These are phyloP conservation scores for Eumaeus atala DNA, from an alignment of 1,140 invertebrate species.

Conservation along the genomic window DNA sequence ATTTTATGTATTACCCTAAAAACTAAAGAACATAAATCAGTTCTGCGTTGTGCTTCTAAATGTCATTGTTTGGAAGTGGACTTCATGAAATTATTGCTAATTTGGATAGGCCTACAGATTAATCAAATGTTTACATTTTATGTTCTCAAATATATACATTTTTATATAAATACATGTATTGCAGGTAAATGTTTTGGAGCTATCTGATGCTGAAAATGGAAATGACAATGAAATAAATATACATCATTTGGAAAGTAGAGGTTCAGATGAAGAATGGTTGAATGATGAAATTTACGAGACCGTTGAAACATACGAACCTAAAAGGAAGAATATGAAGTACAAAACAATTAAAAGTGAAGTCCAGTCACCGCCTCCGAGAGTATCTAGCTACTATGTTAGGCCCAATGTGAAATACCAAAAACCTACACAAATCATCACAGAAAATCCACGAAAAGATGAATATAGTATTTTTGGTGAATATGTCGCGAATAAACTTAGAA, in stretches of 20 bases:
- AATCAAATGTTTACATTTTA: too few species aligned
- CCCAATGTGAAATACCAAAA: slow-evolving; percentile 26
- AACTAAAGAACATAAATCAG: too few species aligned
- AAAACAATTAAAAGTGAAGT: slow-evolving; percentile 55
- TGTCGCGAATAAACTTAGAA: slow-evolving; percentile 57
- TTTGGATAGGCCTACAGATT: too few species aligned
- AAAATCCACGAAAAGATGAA: slow-evolving; percentile 44
- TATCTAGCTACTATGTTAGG: slow-evolving; percentile 31
- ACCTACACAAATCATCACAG: slow-evolving; percentile 33
- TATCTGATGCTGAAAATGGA: slow-evolving; percentile 42
- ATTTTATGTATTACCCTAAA: too few species aligned
- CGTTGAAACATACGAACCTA: slow-evolving; percentile 44
- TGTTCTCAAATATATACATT: too few species aligned
- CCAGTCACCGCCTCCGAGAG: slow-evolving; percentile 30
- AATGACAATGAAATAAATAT: slow-evolving; percentile 31
- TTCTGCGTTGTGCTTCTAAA: too few species aligned
- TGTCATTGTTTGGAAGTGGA: too few species aligned
- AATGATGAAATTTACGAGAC: slow-evolving; percentile 53
- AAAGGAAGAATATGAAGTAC: slow-evolving; percentile 41
- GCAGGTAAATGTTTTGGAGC: slow-evolving; percentile 53
- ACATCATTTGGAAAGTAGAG: slow-evolving; percentile 34
- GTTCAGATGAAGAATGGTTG: slow-evolving; percentile 59
- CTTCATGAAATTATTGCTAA: too few species aligned
- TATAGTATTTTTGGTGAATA: slow-evolving; percentile 59
- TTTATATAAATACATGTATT: slow-evolving; percentile 20